Base-by-base conservation (phyloP, 2,797 vertebrate genomes). In the Protosalanx chinensis region DNA sequence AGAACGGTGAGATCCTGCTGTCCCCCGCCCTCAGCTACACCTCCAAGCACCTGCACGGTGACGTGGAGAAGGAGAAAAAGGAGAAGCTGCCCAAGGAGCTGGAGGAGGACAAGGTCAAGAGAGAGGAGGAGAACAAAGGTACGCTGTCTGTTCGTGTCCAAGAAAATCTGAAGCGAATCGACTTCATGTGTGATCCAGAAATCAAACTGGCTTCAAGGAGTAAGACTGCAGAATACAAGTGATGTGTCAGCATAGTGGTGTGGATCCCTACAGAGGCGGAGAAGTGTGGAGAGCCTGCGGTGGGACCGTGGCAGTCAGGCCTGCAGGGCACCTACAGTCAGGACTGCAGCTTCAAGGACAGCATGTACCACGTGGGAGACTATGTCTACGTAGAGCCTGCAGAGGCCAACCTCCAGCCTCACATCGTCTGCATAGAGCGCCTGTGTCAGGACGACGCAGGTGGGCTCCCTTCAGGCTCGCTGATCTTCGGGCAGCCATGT, bases 341-440 rank as follows among this genome's bases (percentile, higher is more conserved):
- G 84, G 97, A 98, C 86, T 99, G 97, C 92, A 98, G 97, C 89
- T 99, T 99, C 89, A 97, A 96, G 84, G 96, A 99, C 86, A 97
- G 95, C 82, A 97, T 97, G 95, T 99, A 99, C 86, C 96, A 96
- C 0, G 97, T 99, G 70, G 97, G 97, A 61, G 97, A 99, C 70
- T 98, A 97, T 0, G 97, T 99, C 12, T 99, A 98, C 0, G 97
- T 99, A 82, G 97, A 98, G 79, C 96, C 97, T 20, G 94, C 97
- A 3, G 96, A 98, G 80, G 88, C 94, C 33, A 97, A 94, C 84
- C 88, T 99, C 37, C 96, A 96, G 51, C 97, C 97, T 18, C 97
- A 99, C 75, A 98, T 99, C 1, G 98, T 98, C 85, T 99, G 95
- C 81, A 99, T 99, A 70, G 97, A 99, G 82, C 95, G 97, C 63